These are phyloP conservation scores for Speoplatyrhinus poulsoni DNA, from an alignment of 2,113 vertebrate genomes.

Conservation along the genomic window DNA sequence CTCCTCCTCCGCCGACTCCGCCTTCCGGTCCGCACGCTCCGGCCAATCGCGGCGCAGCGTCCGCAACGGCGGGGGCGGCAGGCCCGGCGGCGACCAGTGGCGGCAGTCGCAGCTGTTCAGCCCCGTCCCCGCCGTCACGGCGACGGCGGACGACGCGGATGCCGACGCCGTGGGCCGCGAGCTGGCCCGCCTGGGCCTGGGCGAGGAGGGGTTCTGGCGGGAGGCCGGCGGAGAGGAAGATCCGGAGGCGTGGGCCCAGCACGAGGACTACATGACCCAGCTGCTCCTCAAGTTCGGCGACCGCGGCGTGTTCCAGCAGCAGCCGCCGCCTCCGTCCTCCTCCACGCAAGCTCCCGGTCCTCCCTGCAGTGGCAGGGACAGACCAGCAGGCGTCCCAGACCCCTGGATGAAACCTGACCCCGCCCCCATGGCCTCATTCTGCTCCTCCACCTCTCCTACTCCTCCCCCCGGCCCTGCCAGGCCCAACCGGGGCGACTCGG, in stretches of 20 bases:
- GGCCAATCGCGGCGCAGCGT: constrained; percentile 88
- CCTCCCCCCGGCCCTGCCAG: constrained; percentile 55
- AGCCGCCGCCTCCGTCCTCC: constrained; percentile 45
- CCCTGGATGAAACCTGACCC: constrained; percentile 80
- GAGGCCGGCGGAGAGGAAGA: constrained; percentile 82
- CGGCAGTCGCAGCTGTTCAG: constrained; percentile 84
- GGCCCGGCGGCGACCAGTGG: constrained; percentile 83
- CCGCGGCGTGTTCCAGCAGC: constrained; percentile 85
- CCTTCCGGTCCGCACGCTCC: constrained; percentile 91
- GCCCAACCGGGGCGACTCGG: constrained; percentile 8
- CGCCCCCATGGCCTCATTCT: constrained; percentile 23
- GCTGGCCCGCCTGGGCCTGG: constrained; percentile 82
- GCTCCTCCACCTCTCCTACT: constrained; percentile 56
- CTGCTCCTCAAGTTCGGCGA: constrained; percentile 94
- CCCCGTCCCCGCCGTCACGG: constrained; percentile 41
- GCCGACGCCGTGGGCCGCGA: constrained; percentile 87
- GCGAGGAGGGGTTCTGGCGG: constrained; percentile 87
- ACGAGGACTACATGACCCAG: constrained; percentile 98
- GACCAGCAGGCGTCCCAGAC: constrained; percentile 65
- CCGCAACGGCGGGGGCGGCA: constrained; percentile 90
- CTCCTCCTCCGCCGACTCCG: constrained; percentile 92
- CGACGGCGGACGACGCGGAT: constrained; percentile 64
- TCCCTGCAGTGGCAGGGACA: constrained; percentile 50
- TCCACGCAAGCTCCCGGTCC: constrained; percentile 53
- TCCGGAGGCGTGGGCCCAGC: constrained; percentile 94